Conservation (phyloP, 2,113 vertebrate genomes). For the Varanus komodoensis region DNA sequence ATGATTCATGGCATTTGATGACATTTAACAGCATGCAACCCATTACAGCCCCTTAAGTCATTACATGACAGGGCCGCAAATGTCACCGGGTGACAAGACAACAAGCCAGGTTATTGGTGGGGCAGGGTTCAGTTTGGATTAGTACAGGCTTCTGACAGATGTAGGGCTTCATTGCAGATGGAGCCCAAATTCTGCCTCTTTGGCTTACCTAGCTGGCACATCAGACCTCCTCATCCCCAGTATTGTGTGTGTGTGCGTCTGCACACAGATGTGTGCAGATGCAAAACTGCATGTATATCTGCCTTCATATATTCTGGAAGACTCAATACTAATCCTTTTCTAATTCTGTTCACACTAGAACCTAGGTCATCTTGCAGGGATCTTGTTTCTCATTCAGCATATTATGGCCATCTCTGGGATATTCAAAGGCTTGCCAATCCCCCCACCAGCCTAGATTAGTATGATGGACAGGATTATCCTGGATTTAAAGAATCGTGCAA, state of each 20-base stretch:
- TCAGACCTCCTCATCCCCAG: constrained; percentile 45
- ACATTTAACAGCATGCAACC: constrained; percentile 66
- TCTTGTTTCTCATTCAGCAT: no score
- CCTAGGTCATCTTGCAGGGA: neutral
- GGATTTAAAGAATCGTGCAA: neutral
- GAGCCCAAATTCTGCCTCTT: constrained; percentile 59
- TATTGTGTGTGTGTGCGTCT: neutral
- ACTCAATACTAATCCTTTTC: neutral
- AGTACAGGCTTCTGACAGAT: constrained; percentile 54
- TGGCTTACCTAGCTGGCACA: constrained; percentile 58
- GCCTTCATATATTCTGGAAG: neutral
- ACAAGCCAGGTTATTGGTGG: constrained; percentile 65
- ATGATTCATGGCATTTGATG: constrained; percentile 71
- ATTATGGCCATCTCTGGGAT: neutral
- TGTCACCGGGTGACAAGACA: constrained; percentile 66
- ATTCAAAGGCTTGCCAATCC: neutral
- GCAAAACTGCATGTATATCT: neutral
- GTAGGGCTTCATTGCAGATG: constrained; percentile 42
- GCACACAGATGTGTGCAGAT: no score
- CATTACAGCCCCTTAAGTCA: constrained; percentile 68
- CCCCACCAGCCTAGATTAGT: neutral
- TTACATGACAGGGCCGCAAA: constrained; percentile 64
- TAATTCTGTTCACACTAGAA: neutral
- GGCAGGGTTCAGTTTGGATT: constrained; percentile 59
- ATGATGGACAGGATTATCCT: neutral